These are phyloP conservation scores for Diogma glabrata DNA, from an alignment of 2,888 invertebrate genomes.

Conservation along the genomic window DNA sequence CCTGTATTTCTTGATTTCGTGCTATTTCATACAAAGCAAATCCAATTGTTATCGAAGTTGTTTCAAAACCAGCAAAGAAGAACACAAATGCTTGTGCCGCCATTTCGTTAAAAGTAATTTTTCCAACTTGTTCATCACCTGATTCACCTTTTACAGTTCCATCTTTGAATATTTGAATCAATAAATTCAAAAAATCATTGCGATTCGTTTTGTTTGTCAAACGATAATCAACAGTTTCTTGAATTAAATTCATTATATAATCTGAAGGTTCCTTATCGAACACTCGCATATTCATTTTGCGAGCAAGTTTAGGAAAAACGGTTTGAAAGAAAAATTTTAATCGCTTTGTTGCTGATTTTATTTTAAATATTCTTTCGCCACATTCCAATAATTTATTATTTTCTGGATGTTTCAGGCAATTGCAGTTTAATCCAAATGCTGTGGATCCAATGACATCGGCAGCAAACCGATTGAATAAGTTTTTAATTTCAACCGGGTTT, in stretches of 20 bases:
- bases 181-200: slow-evolving; percentile 41
- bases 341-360: not conserved
- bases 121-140: slow-evolving; percentile 4
- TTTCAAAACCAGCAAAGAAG: slow-evolving; percentile 38
- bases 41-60: slow-evolving; percentile 32
- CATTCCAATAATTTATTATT: slow-evolving; percentile 30
- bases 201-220: slow-evolving; percentile 35
- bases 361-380: slow-evolving; percentile 13
- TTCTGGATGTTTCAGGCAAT: slow-evolving; percentile 26
- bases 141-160: slow-evolving; percentile 25
- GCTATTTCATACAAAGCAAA: slow-evolving; percentile 30
- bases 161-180: slow-evolving; percentile 37
- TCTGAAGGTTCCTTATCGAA: slow-evolving; percentile 4
- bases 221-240: slow-evolving; percentile 21
- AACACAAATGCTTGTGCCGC: slow-evolving; percentile 37
- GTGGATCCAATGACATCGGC: slow-evolving; percentile 24
- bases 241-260: slow-evolving; percentile 8
- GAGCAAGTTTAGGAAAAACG: slow-evolving; percentile 4
- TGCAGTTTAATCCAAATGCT: slow-evolving; percentile 36
- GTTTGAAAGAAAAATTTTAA: not conserved
- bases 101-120: slow-evolving; percentile 25
- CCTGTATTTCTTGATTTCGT: slow-evolving; percentile 2
- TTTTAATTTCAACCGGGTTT: slow-evolving; percentile 18
- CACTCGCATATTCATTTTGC: slow-evolving; percentile 6
- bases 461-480: slow-evolving; percentile 17